Percentiles rank a stretch among this genome's conserved stretches.
Evolutionary conservation across 2,888 invertebrate genomes (phyloP).

Genomic region (Hirtodrosophila cameraria): DNA sequence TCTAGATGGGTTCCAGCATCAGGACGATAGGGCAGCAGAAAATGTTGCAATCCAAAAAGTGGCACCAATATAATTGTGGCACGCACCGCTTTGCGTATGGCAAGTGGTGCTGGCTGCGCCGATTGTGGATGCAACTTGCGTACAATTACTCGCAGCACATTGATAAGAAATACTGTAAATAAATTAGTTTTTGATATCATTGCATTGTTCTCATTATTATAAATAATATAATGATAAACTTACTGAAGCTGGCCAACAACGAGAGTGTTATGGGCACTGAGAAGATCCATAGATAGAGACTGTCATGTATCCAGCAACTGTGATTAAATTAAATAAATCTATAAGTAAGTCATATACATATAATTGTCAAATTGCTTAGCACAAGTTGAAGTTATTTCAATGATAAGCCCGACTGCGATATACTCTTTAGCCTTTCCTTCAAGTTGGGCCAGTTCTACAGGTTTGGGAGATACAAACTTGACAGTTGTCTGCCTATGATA

Average conservation of each 20-base stretch:
- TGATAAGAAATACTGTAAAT: conserved; percentile 87
- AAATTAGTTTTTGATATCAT: too few relatives aligned
- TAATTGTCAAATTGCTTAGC: too few relatives aligned
- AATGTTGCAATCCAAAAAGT: conserved; percentile 89
- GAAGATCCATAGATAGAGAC: conserved; percentile 87
- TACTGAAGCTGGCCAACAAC: conserved; percentile 86
- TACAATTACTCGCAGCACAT: conserved; percentile 87
- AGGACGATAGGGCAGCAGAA: conserved; percentile 89
- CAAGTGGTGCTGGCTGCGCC: conserved; percentile 86
- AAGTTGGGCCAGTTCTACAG: too few relatives aligned
- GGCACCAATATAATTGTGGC: conserved; percentile 91
- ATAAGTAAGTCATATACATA: too few relatives aligned
- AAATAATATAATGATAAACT: conserved; percentile 38
- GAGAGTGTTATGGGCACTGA: conserved; percentile 87
- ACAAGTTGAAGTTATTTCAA: too few relatives aligned
- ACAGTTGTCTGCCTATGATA: too few relatives aligned
- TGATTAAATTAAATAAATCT: background rate
- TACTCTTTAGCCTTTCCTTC: too few relatives aligned
- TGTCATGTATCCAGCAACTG: conserved; percentile 89
- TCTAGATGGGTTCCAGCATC: conserved; percentile 86
- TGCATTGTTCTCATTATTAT: too few relatives aligned
- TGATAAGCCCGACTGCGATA: too few relatives aligned
- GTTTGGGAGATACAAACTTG: too few relatives aligned
- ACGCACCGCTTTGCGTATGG: conserved; percentile 88
- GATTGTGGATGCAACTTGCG: conserved; percentile 88